A percentile compares a stretch with the other conserved stretches of the same genome.
phyloP scores from a whole-genome alignment of 2,888 invertebrate species.

The Tromatobia lineatoria region DNA sequence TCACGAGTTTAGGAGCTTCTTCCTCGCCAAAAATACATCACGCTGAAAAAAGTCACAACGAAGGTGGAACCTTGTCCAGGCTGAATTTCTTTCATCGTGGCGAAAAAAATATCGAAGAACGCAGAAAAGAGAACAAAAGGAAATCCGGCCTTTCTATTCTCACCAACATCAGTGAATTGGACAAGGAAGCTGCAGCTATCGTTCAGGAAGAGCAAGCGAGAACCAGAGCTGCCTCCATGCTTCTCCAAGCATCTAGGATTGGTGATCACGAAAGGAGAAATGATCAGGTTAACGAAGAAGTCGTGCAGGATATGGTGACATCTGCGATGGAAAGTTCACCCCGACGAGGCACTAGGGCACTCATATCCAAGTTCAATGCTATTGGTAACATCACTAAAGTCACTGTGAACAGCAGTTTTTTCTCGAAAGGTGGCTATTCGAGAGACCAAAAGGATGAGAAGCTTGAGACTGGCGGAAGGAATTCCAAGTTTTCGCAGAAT shows the following conservation, averaged over 20 bases:
- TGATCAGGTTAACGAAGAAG: conserved; percentile 74
- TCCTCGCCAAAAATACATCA: conserved; percentile 30
- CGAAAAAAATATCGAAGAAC: conserved; percentile 76
- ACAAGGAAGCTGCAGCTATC: conserved; percentile 92
- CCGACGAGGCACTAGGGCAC: conserved; percentile 85
- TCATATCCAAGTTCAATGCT: conserved; percentile 89
- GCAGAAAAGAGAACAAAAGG: conserved; percentile 86
- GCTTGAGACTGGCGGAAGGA: conserved; percentile 58
- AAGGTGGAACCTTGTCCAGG: conserved; percentile 85
- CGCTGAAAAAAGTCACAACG: conserved; percentile 44
- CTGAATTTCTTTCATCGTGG: conserved; percentile 82
- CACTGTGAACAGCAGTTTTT: conserved; percentile 86
- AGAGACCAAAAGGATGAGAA: conserved; percentile 40
- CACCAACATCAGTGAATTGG: conserved; percentile 92
- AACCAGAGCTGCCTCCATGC: conserved; percentile 78
- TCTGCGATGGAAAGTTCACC: conserved; percentile 80
- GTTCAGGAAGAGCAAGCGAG: conserved; percentile 87
- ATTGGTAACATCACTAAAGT: conserved; percentile 88
- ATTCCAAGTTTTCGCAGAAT: conserved; percentile 52
- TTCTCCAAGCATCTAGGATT: conserved; percentile 72
- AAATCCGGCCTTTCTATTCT: conserved; percentile 88
- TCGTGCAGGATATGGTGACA: conserved; percentile 78
- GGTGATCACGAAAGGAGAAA: conserved; percentile 70
- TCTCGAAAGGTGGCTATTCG: conserved; percentile 84
- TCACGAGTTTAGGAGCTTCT: not conserved